Percentiles rank a stretch among this genome's conserved stretches.
These are phyloP conservation scores for Lysandra coridon DNA, from an alignment of 2,888 invertebrate species.

Conservation along the genomic window DNA sequence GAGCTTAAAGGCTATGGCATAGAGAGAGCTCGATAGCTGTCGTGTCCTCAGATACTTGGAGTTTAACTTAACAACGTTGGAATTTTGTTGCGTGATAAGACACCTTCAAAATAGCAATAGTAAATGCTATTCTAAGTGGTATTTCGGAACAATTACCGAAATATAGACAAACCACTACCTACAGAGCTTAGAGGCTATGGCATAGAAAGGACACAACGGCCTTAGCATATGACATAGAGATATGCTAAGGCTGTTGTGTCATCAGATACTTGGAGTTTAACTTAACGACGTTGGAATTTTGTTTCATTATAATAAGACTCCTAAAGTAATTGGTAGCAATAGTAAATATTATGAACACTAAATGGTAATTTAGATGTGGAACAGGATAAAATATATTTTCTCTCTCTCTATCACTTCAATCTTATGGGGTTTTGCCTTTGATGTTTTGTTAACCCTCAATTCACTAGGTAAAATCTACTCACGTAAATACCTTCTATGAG, in stretches of 20 bases:
- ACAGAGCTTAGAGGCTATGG: neutral
- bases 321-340: too few relatives aligned
- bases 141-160: slow-evolving; percentile 43
- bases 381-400: too few relatives aligned
- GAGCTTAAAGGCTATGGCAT: neutral
- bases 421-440: neutral
- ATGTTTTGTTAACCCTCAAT: neutral
- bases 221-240: too few relatives aligned
- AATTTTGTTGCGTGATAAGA: neutral
- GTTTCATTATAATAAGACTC: neutral
- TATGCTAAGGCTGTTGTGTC: neutral
- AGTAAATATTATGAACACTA: too few relatives aligned
- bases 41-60: neutral
- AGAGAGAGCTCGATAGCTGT: neutral
- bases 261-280: neutral
- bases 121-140: neutral
- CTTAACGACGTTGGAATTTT: neutral
- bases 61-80: neutral
- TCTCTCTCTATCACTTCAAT: too few relatives aligned
- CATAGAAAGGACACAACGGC: too few relatives aligned
- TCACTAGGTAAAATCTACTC: too few relatives aligned
- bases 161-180: slow-evolving; percentile 27
- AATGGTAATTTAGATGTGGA: too few relatives aligned
- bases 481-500: too few relatives aligned
- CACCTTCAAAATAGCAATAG: too few relatives aligned